These are phyloP conservation scores for Parus major DNA, from an alignment of 2,113 vertebrate species.

Conservation along the genomic window DNA sequence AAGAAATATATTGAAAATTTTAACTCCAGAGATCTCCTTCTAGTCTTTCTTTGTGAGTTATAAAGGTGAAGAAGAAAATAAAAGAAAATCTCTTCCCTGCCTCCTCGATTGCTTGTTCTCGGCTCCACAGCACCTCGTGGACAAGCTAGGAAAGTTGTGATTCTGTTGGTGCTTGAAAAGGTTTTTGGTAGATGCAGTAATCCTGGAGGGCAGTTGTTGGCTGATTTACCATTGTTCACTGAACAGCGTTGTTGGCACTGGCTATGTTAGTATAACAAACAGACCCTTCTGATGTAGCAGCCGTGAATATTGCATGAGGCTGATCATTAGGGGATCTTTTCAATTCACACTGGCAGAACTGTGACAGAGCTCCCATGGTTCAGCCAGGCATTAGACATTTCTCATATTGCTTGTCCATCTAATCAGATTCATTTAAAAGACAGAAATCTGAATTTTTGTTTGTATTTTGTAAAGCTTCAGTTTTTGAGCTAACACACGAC, in stretches of 20 bases:
- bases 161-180: background rate
- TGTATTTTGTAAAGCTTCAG: background rate
- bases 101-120: background rate
- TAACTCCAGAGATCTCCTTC: background rate
- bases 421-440: conserved; percentile 24
- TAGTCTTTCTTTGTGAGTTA: background rate
- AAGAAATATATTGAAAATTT: background rate
- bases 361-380: background rate
- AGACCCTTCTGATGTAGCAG: conserved; percentile 56
- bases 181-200: background rate
- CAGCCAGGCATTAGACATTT: background rate
- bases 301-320: conserved; percentile 76
- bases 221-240: conserved; percentile 44
- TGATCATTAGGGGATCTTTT: conserved; percentile 68
- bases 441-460: background rate
- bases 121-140: background rate
- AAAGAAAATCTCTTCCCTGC: background rate
- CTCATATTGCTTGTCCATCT: conserved; percentile 35
- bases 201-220: background rate
- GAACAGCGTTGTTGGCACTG: background rate
- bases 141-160: background rate
- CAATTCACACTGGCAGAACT: conserved; percentile 16
- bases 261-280: conserved; percentile 55
- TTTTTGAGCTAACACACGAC: background rate
- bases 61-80: background rate